These are phyloP conservation scores for Cataglyphis cursor DNA, from an alignment of 2,888 invertebrate genomes.

Conservation along the genomic window DNA sequence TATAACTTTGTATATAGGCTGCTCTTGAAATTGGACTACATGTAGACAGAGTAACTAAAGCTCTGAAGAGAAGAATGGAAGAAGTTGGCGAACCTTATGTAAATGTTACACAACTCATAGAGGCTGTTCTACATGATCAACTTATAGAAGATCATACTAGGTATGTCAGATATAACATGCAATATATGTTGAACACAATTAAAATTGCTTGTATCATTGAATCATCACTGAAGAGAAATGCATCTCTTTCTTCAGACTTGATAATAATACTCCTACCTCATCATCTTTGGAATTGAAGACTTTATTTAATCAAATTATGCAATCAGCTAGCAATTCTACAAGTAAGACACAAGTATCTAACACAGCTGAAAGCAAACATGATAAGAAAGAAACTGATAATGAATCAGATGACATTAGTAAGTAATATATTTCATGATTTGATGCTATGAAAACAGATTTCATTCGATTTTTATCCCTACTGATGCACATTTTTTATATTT, in stretches of 20 bases:
- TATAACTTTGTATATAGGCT: constrained; percentile 81
- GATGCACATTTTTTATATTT: not conserved
- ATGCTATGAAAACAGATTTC: not conserved
- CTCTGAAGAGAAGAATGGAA: constrained; percentile 88
- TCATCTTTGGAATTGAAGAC: constrained; percentile 77
- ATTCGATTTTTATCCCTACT: too few relatives aligned
- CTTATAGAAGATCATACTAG: constrained; percentile 88
- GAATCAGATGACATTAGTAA: constrained; percentile 46
- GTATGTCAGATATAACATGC: constrained; percentile 62
- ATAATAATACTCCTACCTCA: constrained; percentile 68
- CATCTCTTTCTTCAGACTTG: constrained; percentile 36
- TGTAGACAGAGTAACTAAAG: constrained; percentile 88
- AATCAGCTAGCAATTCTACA: constrained; percentile 65
- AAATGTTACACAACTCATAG: constrained; percentile 91
- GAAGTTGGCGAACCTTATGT: constrained; percentile 89
- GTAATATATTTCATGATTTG: constrained; percentile 18
- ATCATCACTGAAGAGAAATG: constrained; percentile 2
- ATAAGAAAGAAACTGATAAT: constrained; percentile 30
- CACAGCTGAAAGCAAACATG: not conserved
- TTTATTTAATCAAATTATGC: constrained; percentile 76
- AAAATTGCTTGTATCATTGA: not conserved
- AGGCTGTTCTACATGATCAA: constrained; percentile 91
- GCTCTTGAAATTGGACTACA: constrained; percentile 90
- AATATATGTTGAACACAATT: not conserved
- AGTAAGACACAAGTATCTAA: constrained; percentile 24